Base-by-base conservation (phyloP, 2,797 vertebrate species). In the Chromobotia macracanthus region DNA sequence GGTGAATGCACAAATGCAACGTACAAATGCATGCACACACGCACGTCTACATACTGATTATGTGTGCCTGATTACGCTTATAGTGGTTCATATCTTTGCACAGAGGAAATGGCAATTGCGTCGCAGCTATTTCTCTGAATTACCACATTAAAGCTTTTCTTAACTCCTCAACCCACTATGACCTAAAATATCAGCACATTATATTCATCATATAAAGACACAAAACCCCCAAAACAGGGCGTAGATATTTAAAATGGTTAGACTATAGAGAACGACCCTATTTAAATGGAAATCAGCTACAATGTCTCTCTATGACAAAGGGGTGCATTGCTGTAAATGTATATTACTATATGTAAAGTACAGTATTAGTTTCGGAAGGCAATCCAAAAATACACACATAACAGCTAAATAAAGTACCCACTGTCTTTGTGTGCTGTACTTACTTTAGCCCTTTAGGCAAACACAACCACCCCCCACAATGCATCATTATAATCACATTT, bases 91-190 rank as follows among this genome's bases (percentile, higher is more conserved):
- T 78, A 68, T 71, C 75, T 84, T 53, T 82, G 80, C 71, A 72
- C 13, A 68, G 56, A 83, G 83, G 81, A 84, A 84, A 74, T 12
- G 19, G 80, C 58, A 82, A 53, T 53, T 18, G 35, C 67, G 75
- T 72, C 72, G 73, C 48, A 55, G 6, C 9, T 70, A 35, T 48
- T 76, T 66, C 80, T 66, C 68, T 70, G 46, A 79, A 80, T 12
- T 58, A 82, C 82, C 84, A 66, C 83, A 72, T 35, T 44, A 61
- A 23, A 72, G 55, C 21, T 75, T 38, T 78, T 58, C 48, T 50
- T 75, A 75, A 70, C 15, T 64, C 50, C 58, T 18, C 61, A 82
- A 28, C n/a, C 23, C 55, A 38, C 7, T 69, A 46, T 10, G 16
- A 56, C 7, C 15, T 72, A 61, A 68, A 46, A 18, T 35, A 65